phyloP scores from a whole-genome alignment of 2,888 invertebrate species.

The Drosophila dives region DNA sequence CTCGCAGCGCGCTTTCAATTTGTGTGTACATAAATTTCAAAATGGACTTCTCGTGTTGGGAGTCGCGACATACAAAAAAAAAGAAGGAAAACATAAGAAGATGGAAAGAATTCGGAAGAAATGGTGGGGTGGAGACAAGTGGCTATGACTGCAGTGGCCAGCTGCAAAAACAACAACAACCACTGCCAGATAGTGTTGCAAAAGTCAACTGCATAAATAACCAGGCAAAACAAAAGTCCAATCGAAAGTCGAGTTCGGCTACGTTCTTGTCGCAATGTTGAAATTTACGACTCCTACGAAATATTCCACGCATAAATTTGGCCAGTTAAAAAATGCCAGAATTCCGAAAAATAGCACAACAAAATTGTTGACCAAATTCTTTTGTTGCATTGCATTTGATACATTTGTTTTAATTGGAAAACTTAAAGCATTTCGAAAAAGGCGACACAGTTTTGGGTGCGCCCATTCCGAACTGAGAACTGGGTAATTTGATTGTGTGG shows the following conservation, averaged over 20 bases:
- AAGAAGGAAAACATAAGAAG: constrained; percentile 6
- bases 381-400: constrained; percentile 44
- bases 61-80: constrained; percentile 45
- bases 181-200: constrained; percentile 54
- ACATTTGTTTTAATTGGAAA: constrained; percentile 58
- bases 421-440: constrained; percentile 58
- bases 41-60: constrained; percentile 78
- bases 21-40: constrained; percentile 79
- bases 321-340: constrained; percentile 42
- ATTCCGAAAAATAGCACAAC: constrained; percentile 43
- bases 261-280: constrained; percentile 37
- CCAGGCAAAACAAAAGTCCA: constrained; percentile 56
- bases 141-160: constrained; percentile 46
- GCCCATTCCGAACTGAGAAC: constrained; percentile 8
- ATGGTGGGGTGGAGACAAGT: constrained; percentile 61
- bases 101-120: constrained; percentile 52
- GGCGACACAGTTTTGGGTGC: constrained; percentile 43
- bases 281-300: constrained; percentile 56
- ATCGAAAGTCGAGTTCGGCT: constrained; percentile 58
- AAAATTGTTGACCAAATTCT: constrained; percentile 48
- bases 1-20: constrained; percentile 65
- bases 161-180: constrained; percentile 17
- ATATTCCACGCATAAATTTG: constrained; percentile 47
- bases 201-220: constrained; percentile 70
- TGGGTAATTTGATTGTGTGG: constrained; percentile 64